Evolutionary conservation across 2,888 invertebrate species (phyloP).

Genomic region (Rhagium mordax): DNA sequence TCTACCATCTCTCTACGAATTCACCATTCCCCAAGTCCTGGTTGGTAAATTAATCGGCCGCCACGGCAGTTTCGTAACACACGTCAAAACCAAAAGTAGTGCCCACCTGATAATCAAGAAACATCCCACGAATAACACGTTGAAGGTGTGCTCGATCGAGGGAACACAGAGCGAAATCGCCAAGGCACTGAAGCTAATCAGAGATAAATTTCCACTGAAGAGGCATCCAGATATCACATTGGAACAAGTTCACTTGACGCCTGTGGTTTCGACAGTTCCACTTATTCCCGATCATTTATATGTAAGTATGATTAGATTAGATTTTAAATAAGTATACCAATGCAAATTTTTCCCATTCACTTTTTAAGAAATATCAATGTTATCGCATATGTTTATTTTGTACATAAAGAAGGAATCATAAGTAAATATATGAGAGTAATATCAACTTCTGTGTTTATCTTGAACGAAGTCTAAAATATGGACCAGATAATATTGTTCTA

Average conservation of each 20-base stretch:
- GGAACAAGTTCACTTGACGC: constrained; percentile 72
- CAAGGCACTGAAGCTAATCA: constrained; percentile 86
- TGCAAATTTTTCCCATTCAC: too few species aligned
- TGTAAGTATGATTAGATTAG: constrained; percentile 65
- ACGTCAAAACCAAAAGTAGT: constrained; percentile 84
- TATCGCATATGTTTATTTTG: too few species aligned
- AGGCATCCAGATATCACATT: constrained; percentile 87
- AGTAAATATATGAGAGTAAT: too few species aligned
- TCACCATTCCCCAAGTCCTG: constrained; percentile 81
- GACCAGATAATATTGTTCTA: too few species aligned
- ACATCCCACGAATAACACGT: constrained; percentile 80
- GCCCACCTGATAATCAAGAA: constrained; percentile 86
- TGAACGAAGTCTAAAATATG: too few species aligned
- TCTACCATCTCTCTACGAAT: constrained; percentile 76
- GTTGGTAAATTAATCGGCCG: constrained; percentile 92
- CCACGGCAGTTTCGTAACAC: constrained; percentile 85
- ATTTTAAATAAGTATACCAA: too few species aligned
- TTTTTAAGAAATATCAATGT: too few species aligned
- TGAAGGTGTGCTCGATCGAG: constrained; percentile 81
- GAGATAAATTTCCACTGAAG: constrained; percentile 87
- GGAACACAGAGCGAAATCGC: constrained; percentile 82
- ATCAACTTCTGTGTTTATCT: too few species aligned
- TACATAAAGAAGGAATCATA: too few species aligned
- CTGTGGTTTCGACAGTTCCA: constrained; percentile 62
- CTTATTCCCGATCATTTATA: constrained; percentile 64